A percentile compares a stretch with the other conserved stretches of the same genome.
phyloP scores from a whole-genome alignment of 2,888 invertebrate genomes.

The Microdon myrmicae region DNA sequence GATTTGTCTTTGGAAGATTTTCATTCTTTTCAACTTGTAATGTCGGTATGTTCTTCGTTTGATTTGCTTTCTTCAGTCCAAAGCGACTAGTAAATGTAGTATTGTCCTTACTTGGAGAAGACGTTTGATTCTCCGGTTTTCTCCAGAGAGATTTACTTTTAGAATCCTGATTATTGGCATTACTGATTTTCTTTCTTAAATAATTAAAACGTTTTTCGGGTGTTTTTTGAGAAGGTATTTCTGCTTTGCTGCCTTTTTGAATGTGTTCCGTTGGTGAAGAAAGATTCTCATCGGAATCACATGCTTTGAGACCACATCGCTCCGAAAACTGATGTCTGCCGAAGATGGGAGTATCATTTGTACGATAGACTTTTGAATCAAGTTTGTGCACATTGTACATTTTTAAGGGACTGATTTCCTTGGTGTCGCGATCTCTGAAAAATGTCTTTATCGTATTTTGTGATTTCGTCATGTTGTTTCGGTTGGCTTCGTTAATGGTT shows the following conservation, averaged over 20 bases:
- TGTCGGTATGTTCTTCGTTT: slow-evolving; percentile 37
- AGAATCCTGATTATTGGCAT: slow-evolving; percentile 1
- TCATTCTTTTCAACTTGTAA: slow-evolving; percentile 15
- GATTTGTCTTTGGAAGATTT: slow-evolving; percentile 25
- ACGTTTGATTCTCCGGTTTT: slow-evolving; percentile 26
- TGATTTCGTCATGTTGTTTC: slow-evolving; percentile 61
- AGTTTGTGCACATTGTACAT: slow-evolving; percentile 51
- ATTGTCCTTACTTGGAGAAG: slow-evolving; percentile 27
- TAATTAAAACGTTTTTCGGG: slow-evolving; percentile 34
- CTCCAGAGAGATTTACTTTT: slow-evolving; percentile 33
- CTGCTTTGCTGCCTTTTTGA: slow-evolving; percentile 14
- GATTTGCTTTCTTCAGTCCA: slow-evolving; percentile 24
- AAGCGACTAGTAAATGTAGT: slow-evolving; percentile 28
- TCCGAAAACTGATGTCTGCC: slow-evolving; percentile 58
- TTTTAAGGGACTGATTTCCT: slow-evolving; percentile 32
- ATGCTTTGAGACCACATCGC: slow-evolving; percentile 53
- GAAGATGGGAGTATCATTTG: slow-evolving; percentile 66
- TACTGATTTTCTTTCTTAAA: slow-evolving; percentile 30
- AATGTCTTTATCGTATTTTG: slow-evolving; percentile 64
- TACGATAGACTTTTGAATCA: slow-evolving; percentile 56
- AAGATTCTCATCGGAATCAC: slow-evolving; percentile 64
- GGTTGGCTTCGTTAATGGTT: slow-evolving; percentile 62
- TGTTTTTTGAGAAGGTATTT: slow-evolving; percentile 21
- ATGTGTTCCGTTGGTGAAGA: slow-evolving; percentile 35
- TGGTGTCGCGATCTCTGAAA: slow-evolving; percentile 57